A percentile compares a stretch with the other conserved stretches of the same genome.
phyloP scores from a whole-genome alignment of 2,797 vertebrate genomes.

The Microctenopoma steveboyesi region DNA sequence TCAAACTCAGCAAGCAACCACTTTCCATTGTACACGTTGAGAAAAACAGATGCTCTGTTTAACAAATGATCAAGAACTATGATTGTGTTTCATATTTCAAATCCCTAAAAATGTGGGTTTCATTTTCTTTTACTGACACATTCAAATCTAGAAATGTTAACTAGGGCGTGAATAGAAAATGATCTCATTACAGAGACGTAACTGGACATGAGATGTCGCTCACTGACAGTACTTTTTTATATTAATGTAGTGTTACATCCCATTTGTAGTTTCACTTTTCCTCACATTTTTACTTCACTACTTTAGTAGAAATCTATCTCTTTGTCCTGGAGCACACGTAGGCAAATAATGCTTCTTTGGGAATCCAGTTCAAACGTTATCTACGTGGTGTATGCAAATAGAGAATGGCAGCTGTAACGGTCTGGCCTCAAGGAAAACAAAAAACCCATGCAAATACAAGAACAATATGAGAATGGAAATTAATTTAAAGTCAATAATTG shows the following conservation, averaged over 20 bases:
- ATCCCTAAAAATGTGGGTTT: slow-evolving; percentile 39
- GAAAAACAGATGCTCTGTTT: slow-evolving; percentile 29
- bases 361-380: slow-evolving; percentile 53
- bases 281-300: slow-evolving; percentile 29
- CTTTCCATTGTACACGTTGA: slow-evolving; percentile 27
- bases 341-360: slow-evolving; percentile 38
- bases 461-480: slow-evolving; percentile 22
- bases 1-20: slow-evolving; percentile 18
- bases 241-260: neutral
- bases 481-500: slow-evolving; percentile 38
- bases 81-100: slow-evolving; percentile 37
- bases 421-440: slow-evolving; percentile 59
- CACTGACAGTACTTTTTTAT: neutral
- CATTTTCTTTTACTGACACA: slow-evolving; percentile 39
- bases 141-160: slow-evolving; percentile 37
- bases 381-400: slow-evolving; percentile 49
- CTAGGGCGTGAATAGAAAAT: slow-evolving; percentile 28
- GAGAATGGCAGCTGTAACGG: slow-evolving; percentile 47
- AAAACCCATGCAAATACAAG: slow-evolving; percentile 31
- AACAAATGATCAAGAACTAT: slow-evolving; percentile 19
- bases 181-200: slow-evolving; percentile 26
- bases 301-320: slow-evolving; percentile 36
- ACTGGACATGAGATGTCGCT: slow-evolving; percentile 5
- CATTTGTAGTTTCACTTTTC: slow-evolving; percentile 41
- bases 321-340: slow-evolving; percentile 37